These are phyloP conservation scores for Lepus europaeus DNA, from an alignment of 2,113 vertebrate genomes.

Conservation along the genomic window DNA sequence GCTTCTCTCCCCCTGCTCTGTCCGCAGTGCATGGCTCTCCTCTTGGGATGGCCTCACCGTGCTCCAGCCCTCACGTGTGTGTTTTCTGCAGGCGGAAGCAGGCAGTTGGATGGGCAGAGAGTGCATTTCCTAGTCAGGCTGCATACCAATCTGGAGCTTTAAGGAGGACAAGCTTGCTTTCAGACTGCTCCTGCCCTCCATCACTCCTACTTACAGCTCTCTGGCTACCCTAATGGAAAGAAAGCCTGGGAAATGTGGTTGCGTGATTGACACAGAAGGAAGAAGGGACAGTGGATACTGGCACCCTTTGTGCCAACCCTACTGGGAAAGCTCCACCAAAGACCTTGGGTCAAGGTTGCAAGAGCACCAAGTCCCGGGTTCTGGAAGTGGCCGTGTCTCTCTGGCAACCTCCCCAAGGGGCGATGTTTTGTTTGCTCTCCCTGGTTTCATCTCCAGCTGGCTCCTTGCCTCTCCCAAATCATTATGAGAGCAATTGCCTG, in stretches of 20 bases:
- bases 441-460: background rate
- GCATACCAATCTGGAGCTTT: background rate
- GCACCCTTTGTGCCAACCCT: background rate
- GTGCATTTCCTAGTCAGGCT: background rate
- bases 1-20: background rate
- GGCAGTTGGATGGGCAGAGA: background rate
- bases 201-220: background rate
- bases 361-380: background rate
- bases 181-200: background rate
- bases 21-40: background rate
- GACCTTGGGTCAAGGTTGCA: background rate
- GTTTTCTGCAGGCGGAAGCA: background rate
- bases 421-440: background rate
- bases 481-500: conserved; percentile 34
- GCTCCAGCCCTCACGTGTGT: background rate
- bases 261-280: background rate
- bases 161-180: background rate
- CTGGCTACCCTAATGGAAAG: background rate
- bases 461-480: background rate
- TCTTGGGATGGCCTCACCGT: background rate
- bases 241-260: background rate
- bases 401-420: background rate
- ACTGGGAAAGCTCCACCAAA: background rate
- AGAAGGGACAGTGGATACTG: background rate
- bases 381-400: background rate